Conservation (phyloP, 2,797 vertebrate species). For the Coreius guichenoti region DNA sequence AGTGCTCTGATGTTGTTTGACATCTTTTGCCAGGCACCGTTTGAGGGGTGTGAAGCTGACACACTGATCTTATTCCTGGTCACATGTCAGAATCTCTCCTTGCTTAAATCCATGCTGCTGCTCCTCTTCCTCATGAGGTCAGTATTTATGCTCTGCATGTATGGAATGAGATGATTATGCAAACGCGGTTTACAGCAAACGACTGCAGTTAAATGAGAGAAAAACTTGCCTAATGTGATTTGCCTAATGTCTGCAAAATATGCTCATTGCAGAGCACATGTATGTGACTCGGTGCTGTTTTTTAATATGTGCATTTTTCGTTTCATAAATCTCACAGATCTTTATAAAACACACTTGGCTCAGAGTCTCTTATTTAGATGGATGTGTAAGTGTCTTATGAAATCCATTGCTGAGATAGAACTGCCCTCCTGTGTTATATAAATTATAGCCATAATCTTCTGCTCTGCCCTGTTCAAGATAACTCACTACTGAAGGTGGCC, state of each 20-base stretch:
- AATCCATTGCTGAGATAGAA: conserved; percentile 22
- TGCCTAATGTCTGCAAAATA: conserved; percentile 13
- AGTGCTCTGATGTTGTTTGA: conserved; percentile 55
- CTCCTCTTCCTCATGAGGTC: conserved; percentile 64
- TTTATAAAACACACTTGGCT: conserved; percentile 5
- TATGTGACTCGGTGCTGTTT: not conserved
- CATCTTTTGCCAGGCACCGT: conserved; percentile 39
- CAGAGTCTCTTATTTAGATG: conserved; percentile 14
- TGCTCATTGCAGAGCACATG: not conserved
- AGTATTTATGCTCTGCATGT: conserved; percentile 71
- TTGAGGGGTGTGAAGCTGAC: conserved; percentile 49
- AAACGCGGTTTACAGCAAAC: conserved; percentile 63
- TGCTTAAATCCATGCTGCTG: not conserved
- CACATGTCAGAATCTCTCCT: conserved; percentile 2
- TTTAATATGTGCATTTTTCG: not conserved
- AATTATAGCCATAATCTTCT: conserved; percentile 28
- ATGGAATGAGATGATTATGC: conserved; percentile 71
- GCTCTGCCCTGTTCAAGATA: conserved; percentile 8
- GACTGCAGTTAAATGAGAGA: conserved; percentile 12
- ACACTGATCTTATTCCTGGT: conserved; percentile 51
- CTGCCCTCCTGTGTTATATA: not conserved
- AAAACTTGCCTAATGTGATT: not conserved
- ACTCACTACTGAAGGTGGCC: conserved; percentile 28
- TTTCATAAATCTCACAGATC: conserved; percentile 21
- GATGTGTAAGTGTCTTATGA: conserved; percentile 19